These are phyloP conservation scores for Sabatieria punctata DNA, from an alignment of 2,888 invertebrate species.

Conservation along the genomic window DNA sequence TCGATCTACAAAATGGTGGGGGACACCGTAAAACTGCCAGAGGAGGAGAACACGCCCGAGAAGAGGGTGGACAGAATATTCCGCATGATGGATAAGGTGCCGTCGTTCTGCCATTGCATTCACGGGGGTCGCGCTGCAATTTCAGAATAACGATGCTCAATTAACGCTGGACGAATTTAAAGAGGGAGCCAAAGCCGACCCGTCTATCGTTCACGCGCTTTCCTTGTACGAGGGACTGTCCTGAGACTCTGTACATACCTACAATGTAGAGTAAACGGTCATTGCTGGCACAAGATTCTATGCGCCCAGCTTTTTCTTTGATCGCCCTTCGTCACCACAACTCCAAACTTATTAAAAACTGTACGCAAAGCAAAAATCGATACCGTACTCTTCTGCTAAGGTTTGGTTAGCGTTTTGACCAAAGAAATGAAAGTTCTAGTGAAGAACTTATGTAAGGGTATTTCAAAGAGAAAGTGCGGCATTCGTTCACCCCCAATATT, in stretches of 20 bases:
- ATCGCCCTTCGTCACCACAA: too few relatives aligned
- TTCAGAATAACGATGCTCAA: slow-evolving; percentile 75
- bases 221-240: slow-evolving; percentile 36
- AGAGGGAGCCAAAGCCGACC: slow-evolving; percentile 94
- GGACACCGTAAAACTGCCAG: slow-evolving; percentile 18
- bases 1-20: slow-evolving; percentile 98
- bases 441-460: too few relatives aligned
- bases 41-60: slow-evolving; percentile 40
- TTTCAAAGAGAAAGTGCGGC: too few relatives aligned
- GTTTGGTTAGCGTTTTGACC: too few relatives aligned
- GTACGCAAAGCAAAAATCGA: too few relatives aligned
- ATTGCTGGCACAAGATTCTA: too few relatives aligned
- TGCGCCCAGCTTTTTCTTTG: too few relatives aligned
- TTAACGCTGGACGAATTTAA: slow-evolving; percentile 87
- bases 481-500: too few relatives aligned
- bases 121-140: slow-evolving; percentile 18
- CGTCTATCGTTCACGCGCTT: slow-evolving; percentile 88
- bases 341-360: too few relatives aligned
- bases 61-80: slow-evolving; percentile 96
- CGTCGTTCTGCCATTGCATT: neutral
- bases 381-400: too few relatives aligned
- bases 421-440: too few relatives aligned
- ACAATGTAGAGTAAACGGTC: too few relatives aligned
- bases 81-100: slow-evolving; percentile 79
- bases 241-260: slow-evolving; percentile 5